Conservation (phyloP, 2,888 invertebrate genomes). For the Netelia melanura region DNA sequence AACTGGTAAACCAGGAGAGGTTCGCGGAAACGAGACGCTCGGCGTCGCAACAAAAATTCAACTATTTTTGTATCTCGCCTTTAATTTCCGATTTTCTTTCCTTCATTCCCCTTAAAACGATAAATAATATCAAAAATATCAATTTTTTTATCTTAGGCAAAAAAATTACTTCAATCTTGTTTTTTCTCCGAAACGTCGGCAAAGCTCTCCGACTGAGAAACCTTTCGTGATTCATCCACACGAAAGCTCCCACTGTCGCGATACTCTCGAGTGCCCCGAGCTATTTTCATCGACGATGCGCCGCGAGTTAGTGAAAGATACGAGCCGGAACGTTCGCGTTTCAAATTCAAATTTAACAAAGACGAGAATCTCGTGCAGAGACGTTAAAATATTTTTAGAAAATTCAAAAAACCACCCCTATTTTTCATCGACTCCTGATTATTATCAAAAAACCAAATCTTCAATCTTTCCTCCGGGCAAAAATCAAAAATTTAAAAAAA, state of each 20-base stretch:
- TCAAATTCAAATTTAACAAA: not conserved
- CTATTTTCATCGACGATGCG: conserved; percentile 6
- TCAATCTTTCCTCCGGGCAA: no score
- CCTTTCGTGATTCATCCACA: not conserved
- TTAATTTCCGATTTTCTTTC: not conserved
- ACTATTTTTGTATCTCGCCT: conserved; percentile 20
- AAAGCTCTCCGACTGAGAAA: not conserved
- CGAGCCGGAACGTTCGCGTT: not conserved
- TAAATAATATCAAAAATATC: not conserved
- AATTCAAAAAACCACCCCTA: no score
- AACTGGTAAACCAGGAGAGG: conserved; percentile 62
- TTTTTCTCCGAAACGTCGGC: not conserved
- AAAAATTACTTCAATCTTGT: not conserved
- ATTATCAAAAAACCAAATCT: no score
- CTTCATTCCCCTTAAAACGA: conserved; percentile 36
- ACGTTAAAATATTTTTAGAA: not conserved
- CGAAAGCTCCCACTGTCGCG: not conserved
- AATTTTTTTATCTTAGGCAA: conserved; percentile 46
- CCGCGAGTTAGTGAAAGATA: not conserved
- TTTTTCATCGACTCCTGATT: no score
- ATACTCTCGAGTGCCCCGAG: not conserved
- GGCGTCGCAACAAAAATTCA: conserved; percentile 55
- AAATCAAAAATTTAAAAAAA: no score
- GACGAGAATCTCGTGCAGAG: not conserved
- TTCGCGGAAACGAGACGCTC: conserved; percentile 57